A percentile compares a stretch with the other conserved stretches of the same genome.
These are phyloP conservation scores for Cyprinodon tularosa DNA, from an alignment of 2,113 vertebrate genomes.

Conservation along the genomic window DNA sequence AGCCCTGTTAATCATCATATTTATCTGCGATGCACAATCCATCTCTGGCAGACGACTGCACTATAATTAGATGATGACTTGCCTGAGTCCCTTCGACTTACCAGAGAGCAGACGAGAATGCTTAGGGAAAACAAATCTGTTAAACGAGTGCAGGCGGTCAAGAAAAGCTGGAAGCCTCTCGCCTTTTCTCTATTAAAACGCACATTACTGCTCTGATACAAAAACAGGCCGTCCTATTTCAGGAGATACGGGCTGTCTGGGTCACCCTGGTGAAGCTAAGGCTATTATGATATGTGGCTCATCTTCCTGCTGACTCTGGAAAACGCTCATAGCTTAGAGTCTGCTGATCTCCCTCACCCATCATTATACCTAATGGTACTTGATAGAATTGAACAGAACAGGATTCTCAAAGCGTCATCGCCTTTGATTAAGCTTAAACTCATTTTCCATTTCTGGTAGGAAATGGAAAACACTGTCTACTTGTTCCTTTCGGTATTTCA, in stretches of 20 bases:
- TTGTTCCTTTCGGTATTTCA: conserved; percentile 67
- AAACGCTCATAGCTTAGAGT: conserved; percentile 67
- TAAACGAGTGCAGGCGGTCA: conserved; percentile 9
- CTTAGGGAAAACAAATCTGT: conserved; percentile 43
- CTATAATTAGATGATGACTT: conserved; percentile 59
- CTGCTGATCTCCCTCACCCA: conserved; percentile 55
- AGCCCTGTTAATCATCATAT: conserved; percentile 39
- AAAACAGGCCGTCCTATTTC: conserved; percentile 17
- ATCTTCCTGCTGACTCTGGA: conserved; percentile 75
- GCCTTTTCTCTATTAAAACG: neutral
- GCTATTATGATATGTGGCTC: conserved; percentile 75
- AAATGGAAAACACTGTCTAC: conserved; percentile 60
- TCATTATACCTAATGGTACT: conserved; percentile 65
- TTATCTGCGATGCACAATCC: conserved; percentile 35
- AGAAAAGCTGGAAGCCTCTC: neutral
- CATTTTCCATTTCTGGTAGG: conserved; percentile 64
- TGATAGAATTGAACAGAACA: conserved; percentile 47
- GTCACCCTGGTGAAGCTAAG: conserved; percentile 74
- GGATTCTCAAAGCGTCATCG: conserved; percentile 42
- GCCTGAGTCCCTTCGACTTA: conserved; percentile 33
- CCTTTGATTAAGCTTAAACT: conserved; percentile 44
- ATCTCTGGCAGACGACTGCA: conserved; percentile 34
- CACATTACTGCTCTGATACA: neutral
- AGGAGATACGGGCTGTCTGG: conserved; percentile 52
- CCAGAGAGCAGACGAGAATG: conserved; percentile 21